Evolutionary conservation across 1,140 invertebrate species (phyloP).

Genomic region (Holcopasites calliopsidis): DNA sequence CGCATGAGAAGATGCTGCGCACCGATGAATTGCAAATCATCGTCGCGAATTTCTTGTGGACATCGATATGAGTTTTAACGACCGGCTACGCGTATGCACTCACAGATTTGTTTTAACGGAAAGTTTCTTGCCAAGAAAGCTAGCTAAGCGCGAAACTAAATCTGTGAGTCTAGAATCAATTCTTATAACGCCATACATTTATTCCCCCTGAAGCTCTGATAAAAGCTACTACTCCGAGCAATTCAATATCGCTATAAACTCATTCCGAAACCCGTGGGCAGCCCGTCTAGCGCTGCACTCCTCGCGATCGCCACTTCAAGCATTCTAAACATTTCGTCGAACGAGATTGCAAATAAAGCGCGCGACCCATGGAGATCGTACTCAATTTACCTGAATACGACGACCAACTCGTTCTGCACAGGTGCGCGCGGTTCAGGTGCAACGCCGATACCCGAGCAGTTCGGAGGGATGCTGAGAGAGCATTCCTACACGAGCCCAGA

Average conservation of each 20-base stretch:
- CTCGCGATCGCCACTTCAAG: neutral
- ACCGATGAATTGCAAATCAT: conserved; percentile 32
- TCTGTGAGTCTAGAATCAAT: no score
- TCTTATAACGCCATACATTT: no score
- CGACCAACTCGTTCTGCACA: conserved; percentile 57
- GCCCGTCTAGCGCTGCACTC: neutral
- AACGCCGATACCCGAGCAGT: conserved; percentile 38
- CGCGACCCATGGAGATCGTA: conserved; percentile 59
- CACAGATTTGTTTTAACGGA: no score
- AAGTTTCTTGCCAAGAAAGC: no score
- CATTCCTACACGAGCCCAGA: conserved; percentile 66
- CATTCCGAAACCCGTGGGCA: neutral
- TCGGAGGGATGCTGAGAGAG: conserved; percentile 33
- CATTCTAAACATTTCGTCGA: conserved; percentile 28
- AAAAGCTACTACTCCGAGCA: no score
- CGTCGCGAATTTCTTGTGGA: neutral
- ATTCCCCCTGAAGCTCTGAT: no score
- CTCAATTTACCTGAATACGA: conserved; percentile 54
- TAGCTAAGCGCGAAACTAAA: no score
- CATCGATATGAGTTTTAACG: conserved; percentile 23
- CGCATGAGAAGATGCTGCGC: conserved; percentile 19
- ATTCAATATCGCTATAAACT: neutral
- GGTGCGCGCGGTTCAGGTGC: conserved; percentile 68
- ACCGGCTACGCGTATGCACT: no score
- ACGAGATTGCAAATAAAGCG: conserved; percentile 53